These are phyloP conservation scores for Xylota segnis DNA, from an alignment of 2,888 invertebrate genomes.

Conservation along the genomic window DNA sequence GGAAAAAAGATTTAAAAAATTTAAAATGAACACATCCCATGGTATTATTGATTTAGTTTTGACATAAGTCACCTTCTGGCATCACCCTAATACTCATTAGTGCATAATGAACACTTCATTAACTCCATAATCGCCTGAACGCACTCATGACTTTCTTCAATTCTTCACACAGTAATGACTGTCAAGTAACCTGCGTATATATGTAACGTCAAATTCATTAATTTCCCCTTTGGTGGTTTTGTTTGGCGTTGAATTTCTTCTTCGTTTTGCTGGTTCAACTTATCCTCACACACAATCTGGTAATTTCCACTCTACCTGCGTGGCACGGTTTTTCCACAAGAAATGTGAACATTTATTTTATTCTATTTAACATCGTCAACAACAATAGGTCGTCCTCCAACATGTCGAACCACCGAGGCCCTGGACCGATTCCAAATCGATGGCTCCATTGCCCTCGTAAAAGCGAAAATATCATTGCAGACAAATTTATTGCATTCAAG, in stretches of 20 bases:
- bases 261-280: conserved; percentile 45
- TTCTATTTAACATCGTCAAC: conserved; percentile 6
- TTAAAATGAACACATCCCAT: too few species aligned
- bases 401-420: conserved; percentile 77
- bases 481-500: conserved; percentile 90
- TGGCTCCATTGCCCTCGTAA: conserved; percentile 96
- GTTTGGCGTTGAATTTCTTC: conserved; percentile 68
- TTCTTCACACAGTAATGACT: not conserved
- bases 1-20: too few species aligned
- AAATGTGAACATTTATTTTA: conserved; percentile 15
- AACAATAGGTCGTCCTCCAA: conserved; percentile 2
- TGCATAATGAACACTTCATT: too few species aligned
- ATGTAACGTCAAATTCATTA: conserved; percentile 59
- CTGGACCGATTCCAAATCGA: conserved; percentile 91
- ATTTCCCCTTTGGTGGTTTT: conserved; percentile 60
- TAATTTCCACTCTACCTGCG: conserved; percentile 56
- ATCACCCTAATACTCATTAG: not conserved
- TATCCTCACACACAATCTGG: conserved; percentile 61
- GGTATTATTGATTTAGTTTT: too few species aligned
- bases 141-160: not conserved
- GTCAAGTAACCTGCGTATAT: conserved; percentile 17
- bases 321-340: conserved; percentile 38
- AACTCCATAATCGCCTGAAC: not conserved
- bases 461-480: conserved; percentile 89
- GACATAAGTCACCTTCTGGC: not conserved